Evolutionary conservation across 2,113 vertebrate genomes (phyloP).

Genomic region (Oceanodroma tethys): DNA sequence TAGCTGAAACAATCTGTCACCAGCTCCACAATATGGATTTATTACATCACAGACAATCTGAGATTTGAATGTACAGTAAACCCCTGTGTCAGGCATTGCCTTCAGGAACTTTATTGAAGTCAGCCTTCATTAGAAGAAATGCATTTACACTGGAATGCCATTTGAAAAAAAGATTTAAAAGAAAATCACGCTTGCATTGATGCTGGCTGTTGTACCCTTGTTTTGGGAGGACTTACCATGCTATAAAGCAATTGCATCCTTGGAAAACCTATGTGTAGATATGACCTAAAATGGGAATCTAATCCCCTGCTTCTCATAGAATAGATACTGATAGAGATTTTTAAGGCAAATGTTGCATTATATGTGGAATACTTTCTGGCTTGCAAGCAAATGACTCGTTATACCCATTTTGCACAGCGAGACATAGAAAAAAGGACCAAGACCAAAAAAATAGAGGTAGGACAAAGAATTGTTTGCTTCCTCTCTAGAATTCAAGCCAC

Average conservation of each 20-base stretch:
- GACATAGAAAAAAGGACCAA: neutral
- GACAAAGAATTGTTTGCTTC: neutral
- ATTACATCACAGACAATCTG: neutral
- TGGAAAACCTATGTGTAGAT: neutral
- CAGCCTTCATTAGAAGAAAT: neutral
- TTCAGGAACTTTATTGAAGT: neutral
- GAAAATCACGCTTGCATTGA: neutral
- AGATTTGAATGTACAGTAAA: neutral
- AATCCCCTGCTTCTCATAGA: neutral
- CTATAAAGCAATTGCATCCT: neutral
- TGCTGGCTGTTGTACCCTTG: neutral
- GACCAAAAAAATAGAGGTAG: neutral
- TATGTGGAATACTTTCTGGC: neutral
- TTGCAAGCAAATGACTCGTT: neutral
- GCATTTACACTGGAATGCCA: neutral
- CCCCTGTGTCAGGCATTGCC: neutral
- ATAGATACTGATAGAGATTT: neutral
- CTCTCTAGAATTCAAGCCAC: neutral
- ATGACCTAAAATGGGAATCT: neutral
- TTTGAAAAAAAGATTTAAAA: neutral
- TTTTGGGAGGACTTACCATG: neutral
- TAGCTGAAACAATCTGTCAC: slow-evolving; percentile 18
- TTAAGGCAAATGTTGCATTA: neutral
- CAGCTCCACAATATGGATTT: neutral
- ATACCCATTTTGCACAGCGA: neutral